Evolutionary conservation across 2,888 invertebrate genomes (phyloP), one percentile per base, ranked within the genome.

Genomic region (Drosophila nigricruria): DNA sequence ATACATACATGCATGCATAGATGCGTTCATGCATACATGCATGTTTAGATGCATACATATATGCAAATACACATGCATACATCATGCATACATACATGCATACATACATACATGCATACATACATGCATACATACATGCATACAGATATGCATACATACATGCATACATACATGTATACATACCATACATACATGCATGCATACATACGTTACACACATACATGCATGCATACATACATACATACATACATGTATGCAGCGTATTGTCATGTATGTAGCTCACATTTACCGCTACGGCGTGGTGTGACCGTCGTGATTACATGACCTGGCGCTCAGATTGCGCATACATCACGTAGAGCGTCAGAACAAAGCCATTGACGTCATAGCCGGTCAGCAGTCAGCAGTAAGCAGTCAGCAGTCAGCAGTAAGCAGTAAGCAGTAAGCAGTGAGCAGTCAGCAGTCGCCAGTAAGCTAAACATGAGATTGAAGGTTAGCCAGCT

Each of bases 351-450:
- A 79, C 78, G 78, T 77, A 70, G 36, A 27, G 63, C 63, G 49
- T 36, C 58, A 70, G 65, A 79, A 70, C 70, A 63, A 78, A 66
- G 65, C 45, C 57, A 47, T 64, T 77, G 77, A 67, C 77, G 77
- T 79, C 79, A 78, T 16, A 45, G 23, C n/a, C 56, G 45, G 61
- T 71, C 52, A 60, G 40, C 40, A 34, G 45, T 45, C 9, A 42
- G 38, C 49, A 34, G 10, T 58, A 1, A 38, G 58, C 59, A 47
- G 36, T 18, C 3, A 58, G 20, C 63, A 58, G 27, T 32, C 14
- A 23, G 34, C 14, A 42, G 42, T 50, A 16, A n/a, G 38, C 14
- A 47, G 36, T 18, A 2, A 27, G 38, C 53, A 27, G 53, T 53
- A n/a, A n/a, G n/a, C n/a, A n/a, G 16, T n/a, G 16, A n/a, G 38